phyloP scores from a whole-genome alignment of 2,797 vertebrate species.

The Dendrocincla tyrannina region DNA sequence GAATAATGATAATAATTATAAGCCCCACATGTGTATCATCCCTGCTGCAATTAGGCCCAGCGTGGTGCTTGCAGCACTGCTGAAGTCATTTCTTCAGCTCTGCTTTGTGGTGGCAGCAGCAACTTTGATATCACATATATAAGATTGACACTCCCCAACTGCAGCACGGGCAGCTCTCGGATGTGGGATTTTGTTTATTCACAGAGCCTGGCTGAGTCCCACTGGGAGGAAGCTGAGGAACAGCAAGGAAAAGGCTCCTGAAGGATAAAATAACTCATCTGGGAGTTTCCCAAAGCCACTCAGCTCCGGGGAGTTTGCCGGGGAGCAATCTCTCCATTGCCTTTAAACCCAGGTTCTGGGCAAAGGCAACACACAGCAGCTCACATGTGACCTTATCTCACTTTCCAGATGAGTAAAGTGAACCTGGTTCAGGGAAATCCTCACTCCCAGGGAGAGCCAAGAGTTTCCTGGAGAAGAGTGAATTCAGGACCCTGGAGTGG shows the following conservation, averaged over 20 bases:
- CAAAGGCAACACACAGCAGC: accelerated
- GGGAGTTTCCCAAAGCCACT: not conserved
- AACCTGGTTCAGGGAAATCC: not conserved
- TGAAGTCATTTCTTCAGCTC: not conserved
- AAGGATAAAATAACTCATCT: not conserved
- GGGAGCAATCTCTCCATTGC: accelerated
- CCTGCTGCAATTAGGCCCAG: not conserved
- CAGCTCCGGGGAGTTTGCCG: not conserved
- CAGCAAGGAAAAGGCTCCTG: not conserved
- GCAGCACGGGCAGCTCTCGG: not conserved
- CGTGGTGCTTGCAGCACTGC: not conserved
- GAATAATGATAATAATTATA: not conserved
- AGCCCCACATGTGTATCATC: slow-evolving; percentile 5
- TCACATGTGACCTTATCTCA: accelerated
- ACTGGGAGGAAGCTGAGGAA: not conserved
- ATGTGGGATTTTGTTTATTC: not conserved
- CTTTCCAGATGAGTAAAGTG: not conserved
- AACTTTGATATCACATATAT: not conserved
- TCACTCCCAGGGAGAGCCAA: not conserved
- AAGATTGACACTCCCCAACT: not conserved
- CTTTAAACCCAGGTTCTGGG: not conserved
- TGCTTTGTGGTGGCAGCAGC: not conserved
- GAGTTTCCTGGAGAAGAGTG: not conserved
- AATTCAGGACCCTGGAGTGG: not conserved
- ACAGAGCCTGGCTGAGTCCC: not conserved